Evolutionary conservation across 2,888 invertebrate genomes (phyloP), one percentile per base, ranked within the genome.

Genomic region (Sinopyrophorus schimmeli): DNA sequence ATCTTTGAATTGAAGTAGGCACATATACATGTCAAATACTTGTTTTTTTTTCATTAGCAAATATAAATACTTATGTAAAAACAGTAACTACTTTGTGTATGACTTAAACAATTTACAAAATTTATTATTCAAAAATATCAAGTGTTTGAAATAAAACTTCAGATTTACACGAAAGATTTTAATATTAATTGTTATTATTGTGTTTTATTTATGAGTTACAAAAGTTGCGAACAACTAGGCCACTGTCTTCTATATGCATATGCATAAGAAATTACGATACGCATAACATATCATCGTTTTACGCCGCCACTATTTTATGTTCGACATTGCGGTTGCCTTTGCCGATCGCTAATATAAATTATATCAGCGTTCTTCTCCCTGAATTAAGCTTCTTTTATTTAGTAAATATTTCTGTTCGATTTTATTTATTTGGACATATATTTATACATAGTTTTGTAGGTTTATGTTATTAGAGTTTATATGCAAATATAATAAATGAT

Each of bases 241-340:
- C 68, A 68, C 68, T 68, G 68, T 59, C 51, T 50, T 51, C 40
- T 50, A 56, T 62, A 66, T 62, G 67, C 65, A 68, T 67, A 68
- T 68, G 68, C 64, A 68, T 67, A 62, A 67, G 65, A 60, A 71
- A 68, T 71, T 71, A 70, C 69, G 66, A 67, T 66, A 65, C 62
- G 62, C 59, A 57, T 59, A 49, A 57, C 63, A 62, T 63, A 70
- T 69, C 69, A 70, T 70, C 69, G 66, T 60, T 65, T 61, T 64
- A 65, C 68, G 62, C 61, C 50, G 65, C 67, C 53, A 65, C 67
- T 66, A 68, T 68, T 67, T 67, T 65, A 64, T 60, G 64, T 66
- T 65, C 64, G 65, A 68, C 67, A 64, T 64, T 61, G 70, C 68
- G 69, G 69, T 69, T 61, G 58, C 66, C 66, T 71, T 71, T 70